Evolutionary conservation across 2,797 vertebrate species (phyloP).

Genomic region (Clarias fuscus): DNA sequence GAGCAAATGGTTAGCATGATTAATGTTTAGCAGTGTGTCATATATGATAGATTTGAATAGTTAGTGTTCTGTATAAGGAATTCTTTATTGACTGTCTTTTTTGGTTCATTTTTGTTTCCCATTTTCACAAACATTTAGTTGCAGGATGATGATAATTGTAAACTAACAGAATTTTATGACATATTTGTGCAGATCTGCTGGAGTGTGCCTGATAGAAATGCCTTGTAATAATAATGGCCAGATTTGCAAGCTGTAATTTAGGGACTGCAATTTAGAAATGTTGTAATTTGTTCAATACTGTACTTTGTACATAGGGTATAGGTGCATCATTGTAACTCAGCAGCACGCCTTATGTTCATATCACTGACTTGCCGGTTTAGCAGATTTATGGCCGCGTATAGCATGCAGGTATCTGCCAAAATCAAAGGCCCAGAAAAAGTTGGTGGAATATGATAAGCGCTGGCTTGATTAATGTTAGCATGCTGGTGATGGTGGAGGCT

Average conservation of each 20-base stretch:
- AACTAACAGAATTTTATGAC: neutral
- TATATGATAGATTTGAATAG: neutral
- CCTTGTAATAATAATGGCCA: neutral
- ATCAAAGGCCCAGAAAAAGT: slow-evolving; percentile 11
- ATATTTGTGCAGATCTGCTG: neutral
- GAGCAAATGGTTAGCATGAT: neutral
- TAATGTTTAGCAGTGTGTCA: neutral
- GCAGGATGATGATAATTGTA: neutral
- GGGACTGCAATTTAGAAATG: neutral
- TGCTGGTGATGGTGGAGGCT: neutral
- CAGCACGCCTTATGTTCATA: neutral
- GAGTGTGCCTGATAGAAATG: neutral
- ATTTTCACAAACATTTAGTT: neutral
- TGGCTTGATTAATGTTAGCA: slow-evolving; percentile 26
- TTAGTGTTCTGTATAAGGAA: neutral
- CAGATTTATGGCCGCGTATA: neutral
- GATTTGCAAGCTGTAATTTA: neutral
- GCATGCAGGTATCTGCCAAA: neutral
- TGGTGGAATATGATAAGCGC: slow-evolving; percentile 12
- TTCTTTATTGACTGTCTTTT: neutral
- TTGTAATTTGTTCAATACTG: neutral
- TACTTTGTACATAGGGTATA: neutral
- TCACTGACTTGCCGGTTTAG: neutral
- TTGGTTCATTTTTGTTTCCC: neutral
- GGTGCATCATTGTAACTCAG: neutral